These are phyloP conservation scores for Cebidichthys violaceus DNA, from an alignment of 2,113 vertebrate genomes.

Conservation along the genomic window DNA sequence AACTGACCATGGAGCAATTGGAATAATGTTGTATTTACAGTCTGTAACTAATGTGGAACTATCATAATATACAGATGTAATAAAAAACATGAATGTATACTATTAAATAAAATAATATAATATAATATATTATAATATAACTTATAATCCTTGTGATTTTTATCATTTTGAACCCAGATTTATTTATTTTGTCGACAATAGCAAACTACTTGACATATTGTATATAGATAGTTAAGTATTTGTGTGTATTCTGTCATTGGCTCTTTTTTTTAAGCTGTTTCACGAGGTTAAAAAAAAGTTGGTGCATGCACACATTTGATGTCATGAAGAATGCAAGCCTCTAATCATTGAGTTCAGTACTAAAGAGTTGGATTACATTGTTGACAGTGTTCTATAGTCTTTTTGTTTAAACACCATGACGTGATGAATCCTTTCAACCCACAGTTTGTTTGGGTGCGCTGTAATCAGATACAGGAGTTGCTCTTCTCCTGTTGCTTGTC, in stretches of 20 bases:
- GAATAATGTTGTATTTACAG: conserved; percentile 14
- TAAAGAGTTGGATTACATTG: background rate
- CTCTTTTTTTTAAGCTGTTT: background rate
- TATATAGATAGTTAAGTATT: background rate
- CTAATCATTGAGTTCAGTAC: background rate
- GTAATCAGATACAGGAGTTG: conserved; percentile 34
- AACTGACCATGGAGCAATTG: background rate
- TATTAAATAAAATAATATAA: too few species aligned
- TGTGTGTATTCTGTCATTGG: background rate
- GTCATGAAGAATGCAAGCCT: background rate
- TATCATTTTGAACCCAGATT: background rate
- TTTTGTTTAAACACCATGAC: conserved; percentile 25
- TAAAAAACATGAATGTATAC: background rate
- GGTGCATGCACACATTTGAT: conserved; percentile 2
- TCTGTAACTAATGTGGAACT: conserved; percentile 11
- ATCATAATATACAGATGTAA: background rate
- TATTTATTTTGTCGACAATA: background rate
- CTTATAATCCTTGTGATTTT: background rate
- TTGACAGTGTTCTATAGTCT: conserved; percentile 1
- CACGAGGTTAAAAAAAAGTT: background rate
- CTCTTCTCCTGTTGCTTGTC: conserved; percentile 28
- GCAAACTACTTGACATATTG: background rate
- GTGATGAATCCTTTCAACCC: conserved; percentile 8
- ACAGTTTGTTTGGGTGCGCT: background rate
- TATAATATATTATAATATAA: too few species aligned